Evolutionary conservation across 2,888 invertebrate species (phyloP).

Genomic region (Dioctria rufipes): DNA sequence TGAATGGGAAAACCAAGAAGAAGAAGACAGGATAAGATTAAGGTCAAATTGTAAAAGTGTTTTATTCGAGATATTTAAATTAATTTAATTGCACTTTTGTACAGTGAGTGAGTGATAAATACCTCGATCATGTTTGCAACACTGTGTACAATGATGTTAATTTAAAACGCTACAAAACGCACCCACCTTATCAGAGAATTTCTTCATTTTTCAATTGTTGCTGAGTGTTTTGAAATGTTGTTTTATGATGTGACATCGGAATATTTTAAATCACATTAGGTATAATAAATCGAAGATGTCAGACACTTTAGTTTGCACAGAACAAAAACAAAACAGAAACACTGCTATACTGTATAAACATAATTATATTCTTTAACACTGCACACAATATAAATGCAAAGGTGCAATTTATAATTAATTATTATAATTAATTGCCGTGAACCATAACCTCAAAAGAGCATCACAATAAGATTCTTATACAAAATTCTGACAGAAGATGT

Average conservation of each 20-base stretch:
- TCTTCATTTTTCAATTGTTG: slow-evolving; percentile 11
- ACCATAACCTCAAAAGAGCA: slow-evolving; percentile 37
- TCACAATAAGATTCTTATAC: not conserved
- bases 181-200: slow-evolving; percentile 44
- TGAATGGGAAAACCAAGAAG: no score
- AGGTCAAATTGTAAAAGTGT: no score
- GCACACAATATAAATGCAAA: slow-evolving; percentile 12
- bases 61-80: no score
- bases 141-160: not conserved
- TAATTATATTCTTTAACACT: not conserved
- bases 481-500: slow-evolving; percentile 24
- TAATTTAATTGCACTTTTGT: no score
- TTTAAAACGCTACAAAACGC: slow-evolving; percentile 12
- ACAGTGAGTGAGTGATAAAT: no score
- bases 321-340: not conserved
- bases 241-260: slow-evolving; percentile 12
- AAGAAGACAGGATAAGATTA: no score
- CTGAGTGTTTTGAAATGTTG: not conserved
- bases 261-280: slow-evolving; percentile 19
- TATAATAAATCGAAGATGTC: slow-evolving; percentile 2
- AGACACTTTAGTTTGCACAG: slow-evolving; percentile 19
- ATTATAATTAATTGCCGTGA: not conserved
- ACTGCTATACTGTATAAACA: not conserved
- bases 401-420: slow-evolving; percentile 5
- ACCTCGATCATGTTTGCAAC: not conserved